Evolutionary conservation across 2,113 vertebrate species (phyloP).

Genomic region (Tetrax tetrax): DNA sequence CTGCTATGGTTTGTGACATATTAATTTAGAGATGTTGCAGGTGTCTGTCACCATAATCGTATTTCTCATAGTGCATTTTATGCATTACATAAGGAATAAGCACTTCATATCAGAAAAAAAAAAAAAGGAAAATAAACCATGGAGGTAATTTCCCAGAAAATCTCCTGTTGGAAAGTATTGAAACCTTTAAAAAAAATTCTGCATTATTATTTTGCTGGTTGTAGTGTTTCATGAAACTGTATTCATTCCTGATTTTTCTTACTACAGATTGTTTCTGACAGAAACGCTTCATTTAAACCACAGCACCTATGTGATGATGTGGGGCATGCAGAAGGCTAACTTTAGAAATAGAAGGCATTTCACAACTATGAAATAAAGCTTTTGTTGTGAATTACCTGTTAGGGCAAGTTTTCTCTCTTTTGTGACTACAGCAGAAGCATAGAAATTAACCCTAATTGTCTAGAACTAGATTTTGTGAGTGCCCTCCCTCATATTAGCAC

Average conservation of each 20-base stretch:
- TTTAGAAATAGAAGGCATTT: not conserved
- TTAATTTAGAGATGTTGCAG: slow-evolving; percentile 50
- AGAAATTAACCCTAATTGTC: not conserved
- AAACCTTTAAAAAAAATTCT: not conserved
- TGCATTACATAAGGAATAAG: not conserved
- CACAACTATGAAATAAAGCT: not conserved
- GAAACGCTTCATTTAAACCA: not conserved
- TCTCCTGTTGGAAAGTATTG: not conserved
- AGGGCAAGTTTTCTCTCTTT: not conserved
- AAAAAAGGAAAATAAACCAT: not conserved
- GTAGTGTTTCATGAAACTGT: not conserved
- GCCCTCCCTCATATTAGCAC: not conserved
- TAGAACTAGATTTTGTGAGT: not conserved
- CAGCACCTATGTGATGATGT: not conserved
- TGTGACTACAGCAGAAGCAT: not conserved
- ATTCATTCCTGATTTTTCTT: not conserved
- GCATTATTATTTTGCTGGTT: not conserved
- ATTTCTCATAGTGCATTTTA: slow-evolving; percentile 51
- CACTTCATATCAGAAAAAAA: not conserved
- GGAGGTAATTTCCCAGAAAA: not conserved
- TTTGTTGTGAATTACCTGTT: not conserved
- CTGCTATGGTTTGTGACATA: slow-evolving; percentile 26
- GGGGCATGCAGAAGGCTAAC: not conserved
- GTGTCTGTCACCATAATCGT: slow-evolving; percentile 39
- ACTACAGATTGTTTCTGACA: not conserved